Evolutionary conservation across 1,140 invertebrate species (phyloP).

Genomic region (Sogatella furcifera): DNA sequence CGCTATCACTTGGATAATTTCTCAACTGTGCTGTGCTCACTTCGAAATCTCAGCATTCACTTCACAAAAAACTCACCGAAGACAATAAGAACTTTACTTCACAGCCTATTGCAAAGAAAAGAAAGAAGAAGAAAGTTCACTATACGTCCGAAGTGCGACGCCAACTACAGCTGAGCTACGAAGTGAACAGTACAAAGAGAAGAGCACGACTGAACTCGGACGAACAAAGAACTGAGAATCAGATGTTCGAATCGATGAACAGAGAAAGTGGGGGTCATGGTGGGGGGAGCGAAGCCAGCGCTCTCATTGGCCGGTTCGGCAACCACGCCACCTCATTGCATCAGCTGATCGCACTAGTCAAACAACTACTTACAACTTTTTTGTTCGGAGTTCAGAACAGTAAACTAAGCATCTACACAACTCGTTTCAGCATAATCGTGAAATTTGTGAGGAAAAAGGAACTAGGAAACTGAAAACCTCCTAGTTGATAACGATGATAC

Average conservation of each 20-base stretch:
- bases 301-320: constrained; percentile 10
- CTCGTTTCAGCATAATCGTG: no score
- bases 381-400: no score
- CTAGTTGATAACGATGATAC: no score
- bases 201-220: neutral
- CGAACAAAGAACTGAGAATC: neutral
- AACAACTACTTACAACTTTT: no score
- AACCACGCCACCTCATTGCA: constrained; percentile 14
- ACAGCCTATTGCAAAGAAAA: neutral
- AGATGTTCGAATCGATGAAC: neutral
- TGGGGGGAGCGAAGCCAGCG: constrained; percentile 3
- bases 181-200: neutral
- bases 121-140: no score
- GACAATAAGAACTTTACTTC: neutral
- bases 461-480: no score
- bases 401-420: no score
- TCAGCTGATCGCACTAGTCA: constrained; percentile 32
- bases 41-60: neutral
- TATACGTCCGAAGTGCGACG: neutral
- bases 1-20: neutral
- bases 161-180: neutral
- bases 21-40: neutral
- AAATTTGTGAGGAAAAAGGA: no score
- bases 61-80: neutral
- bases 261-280: constrained; percentile 3